Percentiles rank a stretch among this genome's conserved stretches.
phyloP scores from a whole-genome alignment of 2,888 invertebrate species.

The Philereme vetulata region DNA sequence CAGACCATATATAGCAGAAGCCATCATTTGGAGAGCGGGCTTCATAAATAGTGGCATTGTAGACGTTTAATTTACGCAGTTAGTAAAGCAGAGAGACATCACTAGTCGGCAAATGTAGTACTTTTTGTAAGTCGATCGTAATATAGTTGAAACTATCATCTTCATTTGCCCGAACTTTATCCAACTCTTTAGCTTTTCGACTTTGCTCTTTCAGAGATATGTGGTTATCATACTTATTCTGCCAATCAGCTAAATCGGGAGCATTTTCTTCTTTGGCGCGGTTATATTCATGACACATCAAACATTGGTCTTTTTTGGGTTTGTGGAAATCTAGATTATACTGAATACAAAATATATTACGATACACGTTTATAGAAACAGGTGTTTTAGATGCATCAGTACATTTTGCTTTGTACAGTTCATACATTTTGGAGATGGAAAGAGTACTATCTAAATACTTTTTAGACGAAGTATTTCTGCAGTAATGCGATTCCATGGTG shows the following conservation, averaged over 20 bases:
- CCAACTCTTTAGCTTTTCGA: slow-evolving; percentile 23
- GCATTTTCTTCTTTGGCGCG: slow-evolving; percentile 3
- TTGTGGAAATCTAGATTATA: slow-evolving; percentile 26
- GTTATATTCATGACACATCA: slow-evolving; percentile 22
- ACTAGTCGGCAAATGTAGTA: slow-evolving; percentile 7
- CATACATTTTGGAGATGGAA: slow-evolving; percentile 29
- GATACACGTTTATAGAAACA: slow-evolving; percentile 24
- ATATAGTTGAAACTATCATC: slow-evolving; percentile 1
- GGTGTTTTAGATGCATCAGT: slow-evolving; percentile 7
- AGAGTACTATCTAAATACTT: slow-evolving; percentile 23
- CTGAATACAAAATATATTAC: slow-evolving; percentile 23
- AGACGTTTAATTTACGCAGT: slow-evolving; percentile 10
- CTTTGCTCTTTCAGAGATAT: slow-evolving; percentile 22
- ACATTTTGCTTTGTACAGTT: slow-evolving; percentile 25
- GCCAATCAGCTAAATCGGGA: slow-evolving; percentile 10
- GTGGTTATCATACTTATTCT: slow-evolving; percentile 28
- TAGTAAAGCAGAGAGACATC: slow-evolving; percentile 8
- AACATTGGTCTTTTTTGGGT: slow-evolving; percentile 28
- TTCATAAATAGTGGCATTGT: slow-evolving; percentile 11
- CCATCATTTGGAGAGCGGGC: slow-evolving; percentile 12
- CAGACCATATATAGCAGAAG: slow-evolving; percentile 23
- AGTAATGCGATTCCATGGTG: slow-evolving; percentile 31
- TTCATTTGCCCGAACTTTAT: slow-evolving; percentile 25
- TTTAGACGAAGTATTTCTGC: slow-evolving; percentile 27
- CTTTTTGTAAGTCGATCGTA: slow-evolving; percentile 3